These are phyloP conservation scores for Phalacrocorax aristotelis DNA, from an alignment of 2,113 vertebrate species.

Conservation along the genomic window DNA sequence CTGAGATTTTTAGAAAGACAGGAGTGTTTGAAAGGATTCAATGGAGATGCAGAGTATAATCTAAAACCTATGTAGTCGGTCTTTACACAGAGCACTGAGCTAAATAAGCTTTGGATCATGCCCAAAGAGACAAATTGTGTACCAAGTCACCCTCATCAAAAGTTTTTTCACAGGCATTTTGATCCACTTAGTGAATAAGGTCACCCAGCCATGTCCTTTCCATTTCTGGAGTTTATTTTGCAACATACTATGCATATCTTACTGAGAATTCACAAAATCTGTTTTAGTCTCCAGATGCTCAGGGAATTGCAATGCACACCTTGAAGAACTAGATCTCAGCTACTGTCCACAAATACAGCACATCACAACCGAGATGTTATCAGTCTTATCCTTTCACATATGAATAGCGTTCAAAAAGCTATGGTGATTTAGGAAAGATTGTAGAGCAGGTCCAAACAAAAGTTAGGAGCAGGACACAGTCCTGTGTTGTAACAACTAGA, in stretches of 20 bases:
- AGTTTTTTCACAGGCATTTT: background rate
- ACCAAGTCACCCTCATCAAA: background rate
- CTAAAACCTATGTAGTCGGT: background rate
- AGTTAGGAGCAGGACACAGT: background rate
- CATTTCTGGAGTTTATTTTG: background rate
- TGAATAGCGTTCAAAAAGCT: background rate
- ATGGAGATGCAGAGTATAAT: background rate
- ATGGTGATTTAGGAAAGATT: background rate
- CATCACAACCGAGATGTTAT: background rate
- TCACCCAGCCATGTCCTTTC: background rate
- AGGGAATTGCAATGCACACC: background rate
- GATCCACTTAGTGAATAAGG: background rate
- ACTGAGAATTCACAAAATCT: background rate
- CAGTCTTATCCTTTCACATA: background rate
- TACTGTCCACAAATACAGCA: background rate
- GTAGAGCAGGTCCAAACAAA: background rate
- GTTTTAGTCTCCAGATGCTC: background rate
- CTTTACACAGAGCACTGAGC: background rate
- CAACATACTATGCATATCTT: background rate
- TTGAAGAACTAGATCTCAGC: background rate
- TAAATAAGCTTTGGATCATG: background rate
- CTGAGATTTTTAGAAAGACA: background rate
- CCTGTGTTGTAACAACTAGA: background rate
- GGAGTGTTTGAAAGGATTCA: background rate
- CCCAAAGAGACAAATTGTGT: background rate